Percentiles rank a stretch among this genome's conserved stretches.
These are phyloP conservation scores for Drepanosiphum platanoidis DNA, from an alignment of 2,888 invertebrate species.

Conservation along the genomic window DNA sequence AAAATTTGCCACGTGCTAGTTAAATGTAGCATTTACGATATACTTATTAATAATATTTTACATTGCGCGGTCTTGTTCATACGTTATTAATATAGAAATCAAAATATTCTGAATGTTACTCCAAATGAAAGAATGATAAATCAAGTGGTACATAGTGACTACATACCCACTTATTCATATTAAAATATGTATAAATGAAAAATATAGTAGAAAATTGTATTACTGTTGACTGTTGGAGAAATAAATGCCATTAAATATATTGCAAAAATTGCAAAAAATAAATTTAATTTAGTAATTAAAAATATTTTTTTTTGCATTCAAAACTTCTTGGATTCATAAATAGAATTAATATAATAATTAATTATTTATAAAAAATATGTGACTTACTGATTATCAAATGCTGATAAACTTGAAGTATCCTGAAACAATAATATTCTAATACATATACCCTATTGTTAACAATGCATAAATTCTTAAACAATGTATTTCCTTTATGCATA, in stretches of 20 bases:
- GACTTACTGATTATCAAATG: conserved; percentile 40
- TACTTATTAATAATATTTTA: too few species aligned
- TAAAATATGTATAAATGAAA: background rate
- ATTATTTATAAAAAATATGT: background rate
- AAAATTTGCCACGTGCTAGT: background rate
- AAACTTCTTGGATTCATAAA: background rate
- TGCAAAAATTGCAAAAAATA: too few species aligned
- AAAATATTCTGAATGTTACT: too few species aligned
- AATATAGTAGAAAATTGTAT: background rate
- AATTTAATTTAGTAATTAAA: background rate
- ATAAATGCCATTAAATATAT: too few species aligned
- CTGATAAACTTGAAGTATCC: conserved; percentile 35
- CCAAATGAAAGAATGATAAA: too few species aligned
- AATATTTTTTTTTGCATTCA: background rate
- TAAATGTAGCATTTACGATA: background rate
- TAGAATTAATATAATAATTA: background rate
- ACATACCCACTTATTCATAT: background rate
- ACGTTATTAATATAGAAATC: too few species aligned
- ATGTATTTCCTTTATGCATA: conserved; percentile 10
- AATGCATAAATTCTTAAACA: background rate
- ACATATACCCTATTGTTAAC: background rate
- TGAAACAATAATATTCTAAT: conserved; percentile 8
- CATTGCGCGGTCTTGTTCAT: too few species aligned
- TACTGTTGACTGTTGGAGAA: too few species aligned
- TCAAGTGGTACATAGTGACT: too few species aligned